phyloP scores from a whole-genome alignment of 2,797 vertebrate genomes.

The Sebastes miniatus region DNA sequence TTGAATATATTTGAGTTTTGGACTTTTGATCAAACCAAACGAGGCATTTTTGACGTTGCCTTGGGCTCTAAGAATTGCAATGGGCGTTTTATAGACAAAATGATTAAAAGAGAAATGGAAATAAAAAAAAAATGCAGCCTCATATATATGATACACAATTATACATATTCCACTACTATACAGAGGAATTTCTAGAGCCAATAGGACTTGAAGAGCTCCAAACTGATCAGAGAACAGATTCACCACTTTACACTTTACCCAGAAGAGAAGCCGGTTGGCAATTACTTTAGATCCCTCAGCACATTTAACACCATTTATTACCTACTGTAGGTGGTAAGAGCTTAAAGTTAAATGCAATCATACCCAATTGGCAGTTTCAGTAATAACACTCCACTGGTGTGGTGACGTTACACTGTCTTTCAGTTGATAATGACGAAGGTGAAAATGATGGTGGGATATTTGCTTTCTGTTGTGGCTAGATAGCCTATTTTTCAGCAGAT shows the following conservation, averaged over 20 bases:
- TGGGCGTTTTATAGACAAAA: background rate
- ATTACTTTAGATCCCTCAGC: background rate
- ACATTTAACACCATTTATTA: background rate
- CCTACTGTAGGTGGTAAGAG: background rate
- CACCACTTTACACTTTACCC: background rate
- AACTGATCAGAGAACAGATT: background rate
- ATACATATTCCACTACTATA: background rate
- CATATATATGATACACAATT: background rate
- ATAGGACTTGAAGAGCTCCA: background rate
- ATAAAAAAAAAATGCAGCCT: background rate
- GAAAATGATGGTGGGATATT: constrained; percentile 31
- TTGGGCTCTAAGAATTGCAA: background rate
- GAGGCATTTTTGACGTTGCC: background rate
- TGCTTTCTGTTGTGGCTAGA: constrained; percentile 13
- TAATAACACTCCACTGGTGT: background rate
- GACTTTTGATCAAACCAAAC: background rate
- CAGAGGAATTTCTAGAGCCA: background rate
- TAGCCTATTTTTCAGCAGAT: constrained; percentile 17
- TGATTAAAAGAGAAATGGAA: background rate
- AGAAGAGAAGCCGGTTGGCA: background rate
- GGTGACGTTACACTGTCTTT: constrained; percentile 21
- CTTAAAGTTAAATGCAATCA: background rate
- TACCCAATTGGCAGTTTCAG: background rate
- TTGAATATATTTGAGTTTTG: background rate
- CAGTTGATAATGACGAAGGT: constrained; percentile 37